Evolutionary conservation across 2,797 vertebrate species (phyloP).

Genomic region (Oreortyx pictus): DNA sequence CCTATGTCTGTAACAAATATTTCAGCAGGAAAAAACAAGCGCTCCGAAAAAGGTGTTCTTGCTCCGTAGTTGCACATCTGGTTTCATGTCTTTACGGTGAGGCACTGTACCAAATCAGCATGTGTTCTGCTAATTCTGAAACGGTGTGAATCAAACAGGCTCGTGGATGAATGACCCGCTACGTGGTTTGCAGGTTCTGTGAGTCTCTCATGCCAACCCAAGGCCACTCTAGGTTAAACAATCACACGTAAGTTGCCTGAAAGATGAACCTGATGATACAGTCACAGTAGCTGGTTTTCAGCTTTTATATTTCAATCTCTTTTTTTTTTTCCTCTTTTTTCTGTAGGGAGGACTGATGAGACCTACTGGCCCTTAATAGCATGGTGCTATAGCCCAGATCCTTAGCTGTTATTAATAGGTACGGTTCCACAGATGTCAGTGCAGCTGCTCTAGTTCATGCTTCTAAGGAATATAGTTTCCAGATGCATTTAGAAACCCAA

Average conservation of each 20-base stretch:
- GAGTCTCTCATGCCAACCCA: background rate
- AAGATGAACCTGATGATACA: background rate
- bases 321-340: accelerated
- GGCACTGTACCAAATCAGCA: background rate
- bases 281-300: background rate
- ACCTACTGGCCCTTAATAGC: background rate
- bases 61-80: constrained; percentile 6
- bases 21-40: background rate
- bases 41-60: background rate
- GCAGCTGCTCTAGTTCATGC: background rate
- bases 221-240: constrained; percentile 21
- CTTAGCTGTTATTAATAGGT: background rate
- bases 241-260: background rate
- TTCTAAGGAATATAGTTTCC: background rate
- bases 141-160: background rate
- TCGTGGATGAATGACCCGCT: background rate
- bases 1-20: background rate
- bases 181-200: background rate
- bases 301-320: background rate
- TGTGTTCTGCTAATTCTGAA: constrained; percentile 4
- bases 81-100: background rate
- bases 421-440: background rate
- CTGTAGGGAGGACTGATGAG: background rate
- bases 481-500: background rate
- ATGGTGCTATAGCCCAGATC: background rate